Conservation (phyloP, 2,797 vertebrate genomes). For the Falco cherrug region DNA sequence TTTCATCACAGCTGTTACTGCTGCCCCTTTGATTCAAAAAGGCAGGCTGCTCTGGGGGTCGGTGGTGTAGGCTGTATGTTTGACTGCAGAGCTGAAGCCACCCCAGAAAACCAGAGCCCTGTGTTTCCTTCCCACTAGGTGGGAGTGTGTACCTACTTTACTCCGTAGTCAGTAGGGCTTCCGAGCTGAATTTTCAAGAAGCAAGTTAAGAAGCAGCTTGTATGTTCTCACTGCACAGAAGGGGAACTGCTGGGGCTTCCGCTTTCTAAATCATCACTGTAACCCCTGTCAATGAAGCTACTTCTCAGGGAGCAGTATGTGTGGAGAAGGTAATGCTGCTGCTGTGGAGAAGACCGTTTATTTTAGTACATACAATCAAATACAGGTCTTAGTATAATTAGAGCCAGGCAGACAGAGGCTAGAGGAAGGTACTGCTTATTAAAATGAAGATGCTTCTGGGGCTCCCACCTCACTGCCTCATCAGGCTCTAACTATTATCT, state of each 20-base stretch:
- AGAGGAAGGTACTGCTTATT: not conserved
- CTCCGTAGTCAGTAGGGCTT: fast-evolving
- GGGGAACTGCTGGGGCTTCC: not conserved
- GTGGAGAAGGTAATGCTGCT: not conserved
- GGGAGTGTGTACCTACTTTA: conserved; percentile 10
- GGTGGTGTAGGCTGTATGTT: fast-evolving
- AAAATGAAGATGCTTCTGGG: not conserved
- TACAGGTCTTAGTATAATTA: not conserved
- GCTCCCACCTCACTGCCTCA: not conserved
- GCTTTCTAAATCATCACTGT: not conserved
- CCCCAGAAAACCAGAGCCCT: fast-evolving
- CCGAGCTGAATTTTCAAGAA: fast-evolving
- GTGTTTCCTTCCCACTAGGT: conserved; percentile 32
- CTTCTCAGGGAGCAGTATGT: not conserved
- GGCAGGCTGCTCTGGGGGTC: not conserved
- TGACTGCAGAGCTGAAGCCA: not conserved
- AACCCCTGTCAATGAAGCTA: too few relatives aligned
- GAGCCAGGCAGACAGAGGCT: not conserved
- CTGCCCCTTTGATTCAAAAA: not conserved
- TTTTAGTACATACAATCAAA: not conserved
- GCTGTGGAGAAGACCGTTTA: not conserved
- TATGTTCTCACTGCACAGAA: not conserved
- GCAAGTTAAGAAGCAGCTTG: not conserved
- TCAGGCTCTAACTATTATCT: not conserved
- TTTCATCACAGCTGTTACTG: not conserved